phyloP scores from a whole-genome alignment of 2,888 invertebrate genomes.

The Drosophila mimica region DNA sequence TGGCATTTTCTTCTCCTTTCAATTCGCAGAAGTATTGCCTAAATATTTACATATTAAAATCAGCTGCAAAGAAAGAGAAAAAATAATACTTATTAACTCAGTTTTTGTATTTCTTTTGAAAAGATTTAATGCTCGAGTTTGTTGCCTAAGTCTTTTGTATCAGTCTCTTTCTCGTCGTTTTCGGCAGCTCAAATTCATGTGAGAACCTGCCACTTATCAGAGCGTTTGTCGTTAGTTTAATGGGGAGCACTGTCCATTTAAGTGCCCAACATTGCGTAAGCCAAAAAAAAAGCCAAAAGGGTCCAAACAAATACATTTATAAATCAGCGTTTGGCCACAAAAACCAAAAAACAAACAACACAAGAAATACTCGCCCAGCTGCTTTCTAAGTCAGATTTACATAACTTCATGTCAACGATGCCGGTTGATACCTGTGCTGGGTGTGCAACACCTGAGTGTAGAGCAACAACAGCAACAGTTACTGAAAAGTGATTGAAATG shows the following conservation, averaged over 20 bases:
- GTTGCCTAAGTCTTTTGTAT: constrained; percentile 75
- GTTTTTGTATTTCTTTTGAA: constrained; percentile 1
- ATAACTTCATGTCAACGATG: constrained; percentile 38
- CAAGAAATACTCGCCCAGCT: constrained; percentile 7
- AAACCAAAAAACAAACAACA: background rate
- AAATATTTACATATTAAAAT: constrained; percentile 39
- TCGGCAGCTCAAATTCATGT: constrained; percentile 14
- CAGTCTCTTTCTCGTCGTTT: constrained; percentile 1
- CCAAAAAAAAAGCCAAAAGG: constrained; percentile 30
- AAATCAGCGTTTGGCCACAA: constrained; percentile 22
- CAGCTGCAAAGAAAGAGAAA: constrained; percentile 54
- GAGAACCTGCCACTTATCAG: constrained; percentile 31
- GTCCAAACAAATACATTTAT: constrained; percentile 22
- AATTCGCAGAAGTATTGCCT: constrained; percentile 29
- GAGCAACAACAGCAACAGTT: constrained; percentile 10
- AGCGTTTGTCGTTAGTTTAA: constrained; percentile 24
- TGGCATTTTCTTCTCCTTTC: constrained; percentile 52
- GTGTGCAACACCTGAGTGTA: constrained; percentile 1
- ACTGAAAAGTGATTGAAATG: constrained; percentile 66
- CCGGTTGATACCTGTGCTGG: constrained; percentile 20
- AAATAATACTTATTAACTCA: constrained; percentile 17
- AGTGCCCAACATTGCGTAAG: constrained; percentile 52
- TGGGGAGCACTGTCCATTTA: constrained; percentile 55
- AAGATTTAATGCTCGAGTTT: constrained; percentile 49
- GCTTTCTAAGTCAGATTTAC: constrained; percentile 54